Percentiles rank a stretch among this genome's conserved stretches.
These are phyloP conservation scores for Hafferia zeledoni DNA, from an alignment of 2,797 vertebrate genomes.

Conservation along the genomic window DNA sequence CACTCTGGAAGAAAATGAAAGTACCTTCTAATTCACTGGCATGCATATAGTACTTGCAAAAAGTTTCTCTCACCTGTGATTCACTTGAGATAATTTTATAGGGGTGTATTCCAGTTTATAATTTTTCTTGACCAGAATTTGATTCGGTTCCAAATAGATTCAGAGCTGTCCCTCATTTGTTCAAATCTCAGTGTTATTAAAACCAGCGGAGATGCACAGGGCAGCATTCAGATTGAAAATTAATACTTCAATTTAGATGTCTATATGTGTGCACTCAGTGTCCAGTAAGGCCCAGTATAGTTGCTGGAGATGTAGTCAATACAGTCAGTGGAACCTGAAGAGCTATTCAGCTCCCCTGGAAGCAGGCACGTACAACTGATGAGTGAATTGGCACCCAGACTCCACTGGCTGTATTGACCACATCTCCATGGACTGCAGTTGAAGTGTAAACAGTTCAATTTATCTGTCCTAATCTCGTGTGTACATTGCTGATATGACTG, in stretches of 20 bases:
- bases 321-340: background rate
- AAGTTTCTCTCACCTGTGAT: background rate
- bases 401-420: background rate
- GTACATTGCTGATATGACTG: background rate
- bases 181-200: background rate
- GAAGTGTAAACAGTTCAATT: slow-evolving; percentile 27
- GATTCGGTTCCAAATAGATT: background rate
- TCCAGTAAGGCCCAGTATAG: background rate
- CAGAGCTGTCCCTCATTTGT: background rate
- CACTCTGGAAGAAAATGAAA: background rate
- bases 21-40: background rate
- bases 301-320: background rate
- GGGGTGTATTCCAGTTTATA: background rate
- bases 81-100: background rate
- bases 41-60: background rate
- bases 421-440: background rate
- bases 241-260: background rate
- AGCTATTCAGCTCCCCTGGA: background rate
- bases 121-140: background rate
- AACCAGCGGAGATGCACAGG: background rate
- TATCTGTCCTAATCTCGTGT: background rate
- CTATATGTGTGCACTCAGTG: background rate
- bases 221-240: background rate
- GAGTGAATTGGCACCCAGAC: background rate
- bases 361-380: background rate